Base-by-base conservation (phyloP, 2,797 vertebrate species). In the Lophius americanus region DNA sequence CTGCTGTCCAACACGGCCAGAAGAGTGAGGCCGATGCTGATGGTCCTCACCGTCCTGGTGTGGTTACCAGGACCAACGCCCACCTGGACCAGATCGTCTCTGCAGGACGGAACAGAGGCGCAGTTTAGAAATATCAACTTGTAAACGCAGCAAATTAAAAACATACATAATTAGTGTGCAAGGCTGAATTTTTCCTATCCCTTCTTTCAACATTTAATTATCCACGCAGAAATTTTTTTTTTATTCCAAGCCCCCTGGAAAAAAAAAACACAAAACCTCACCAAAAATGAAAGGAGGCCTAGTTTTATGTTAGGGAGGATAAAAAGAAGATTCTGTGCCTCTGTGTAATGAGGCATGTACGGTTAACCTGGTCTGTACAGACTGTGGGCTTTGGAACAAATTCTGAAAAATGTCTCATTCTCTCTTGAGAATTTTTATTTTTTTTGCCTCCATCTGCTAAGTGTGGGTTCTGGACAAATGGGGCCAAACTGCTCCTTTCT, bases 31-130 rank as follows among this genome's bases (percentile, higher is more conserved):
- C 98, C 98, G 1, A 95, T 89, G 0, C 95, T 96, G 75, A 97
- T 80, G 0, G 97, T 95, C 64, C 94, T 92, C 72, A 98, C 78
- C 0, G 91, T 89, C 14, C 98, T 93, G 0, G 96, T 96, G 85
- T 94, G 85, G 90, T 99, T 99, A 54, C 82, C 70, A 0, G 91
- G 65, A 23, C 97, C 97, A 53, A 92, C 91, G 12, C 94, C 93
- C 9, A 98, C 85, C 83, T 98, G 96, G 51, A 99, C 94, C 3
- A 98, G 93, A 85, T 99, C 98, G 3, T 98, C 98, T 64, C 98
- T 99, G 75, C 13, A 47, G 54, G 49, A 64, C 44, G 59, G 7
- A 65, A 63, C 13, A 73, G 5, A 57, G 2, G 5, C 0, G 42
- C 4, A 51, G 9, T 9, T 12, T 56, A 0, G 39, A 33, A 4